Evolutionary conservation across 2,797 vertebrate genomes (phyloP).

Genomic region (Botia almorhae): DNA sequence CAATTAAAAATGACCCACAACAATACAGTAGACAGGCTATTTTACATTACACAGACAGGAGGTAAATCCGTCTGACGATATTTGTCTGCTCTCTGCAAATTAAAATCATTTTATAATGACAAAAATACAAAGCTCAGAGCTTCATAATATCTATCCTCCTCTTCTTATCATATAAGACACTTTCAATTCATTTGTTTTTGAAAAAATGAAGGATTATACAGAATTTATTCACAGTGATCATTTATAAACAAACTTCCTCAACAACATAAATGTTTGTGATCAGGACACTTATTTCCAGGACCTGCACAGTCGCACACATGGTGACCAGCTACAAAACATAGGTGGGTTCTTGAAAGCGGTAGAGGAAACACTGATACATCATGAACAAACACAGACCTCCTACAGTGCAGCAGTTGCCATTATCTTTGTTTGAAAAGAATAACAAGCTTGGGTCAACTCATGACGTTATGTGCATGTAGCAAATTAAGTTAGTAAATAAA

Average conservation of each 20-base stretch:
- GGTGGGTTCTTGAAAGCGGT: neutral
- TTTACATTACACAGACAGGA: too few species aligned
- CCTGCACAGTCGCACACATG: slow-evolving; percentile 5
- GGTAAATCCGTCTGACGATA: too few species aligned
- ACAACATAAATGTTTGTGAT: neutral
- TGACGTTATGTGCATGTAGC: neutral
- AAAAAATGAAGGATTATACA: neutral
- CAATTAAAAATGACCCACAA: too few species aligned
- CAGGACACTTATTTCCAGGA: neutral
- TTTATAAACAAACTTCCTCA: neutral
- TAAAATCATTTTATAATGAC: too few species aligned
- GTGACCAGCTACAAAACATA: slow-evolving; percentile 2
- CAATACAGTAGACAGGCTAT: too few species aligned
- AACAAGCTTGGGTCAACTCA: neutral
- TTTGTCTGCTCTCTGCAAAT: too few species aligned
- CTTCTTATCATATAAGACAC: neutral
- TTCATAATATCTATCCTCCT: neutral
- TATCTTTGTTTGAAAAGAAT: slow-evolving; percentile 22
- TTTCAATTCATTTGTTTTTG: neutral
- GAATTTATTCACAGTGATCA: neutral
- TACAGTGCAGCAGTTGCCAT: neutral
- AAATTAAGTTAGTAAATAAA: neutral
- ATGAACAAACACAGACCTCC: neutral
- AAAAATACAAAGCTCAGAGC: too few species aligned
- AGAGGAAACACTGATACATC: slow-evolving; percentile 10